Evolutionary conservation across 2,113 vertebrate genomes (phyloP).

Genomic region (Epinephelus moara): DNA sequence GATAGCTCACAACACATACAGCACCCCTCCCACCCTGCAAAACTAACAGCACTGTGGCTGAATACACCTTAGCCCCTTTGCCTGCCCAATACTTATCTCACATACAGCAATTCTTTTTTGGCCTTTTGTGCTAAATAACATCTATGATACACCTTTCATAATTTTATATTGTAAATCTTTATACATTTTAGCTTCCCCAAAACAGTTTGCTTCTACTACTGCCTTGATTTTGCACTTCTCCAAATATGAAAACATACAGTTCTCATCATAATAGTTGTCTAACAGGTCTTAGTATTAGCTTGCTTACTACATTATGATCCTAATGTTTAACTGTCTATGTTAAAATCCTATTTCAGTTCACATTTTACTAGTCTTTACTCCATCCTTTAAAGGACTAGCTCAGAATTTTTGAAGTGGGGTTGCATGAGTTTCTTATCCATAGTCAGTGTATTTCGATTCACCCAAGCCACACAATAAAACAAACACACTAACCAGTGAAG

Average conservation of each 20-base stretch:
- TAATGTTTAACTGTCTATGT: neutral
- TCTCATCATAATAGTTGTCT: neutral
- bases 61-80: neutral
- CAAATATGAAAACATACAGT: neutral
- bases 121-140: neutral
- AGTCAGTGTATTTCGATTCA: too few species aligned
- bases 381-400: too few species aligned
- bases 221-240: neutral
- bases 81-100: neutral
- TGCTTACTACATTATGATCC: neutral
- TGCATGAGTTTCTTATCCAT: too few species aligned
- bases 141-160: neutral
- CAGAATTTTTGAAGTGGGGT: too few species aligned
- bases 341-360: too few species aligned
- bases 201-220: neutral
- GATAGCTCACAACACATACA: neutral
- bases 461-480: too few species aligned
- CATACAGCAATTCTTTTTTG: neutral
- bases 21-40: neutral
- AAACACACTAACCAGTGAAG: too few species aligned
- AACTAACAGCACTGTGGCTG: neutral
- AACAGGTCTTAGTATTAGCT: neutral
- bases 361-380: neutral
- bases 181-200: neutral
- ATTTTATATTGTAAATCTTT: neutral